Evolutionary conservation across 2,797 vertebrate species (phyloP), one percentile per base, ranked within the genome.

Genomic region (Poeciliopsis presidionis): DNA sequence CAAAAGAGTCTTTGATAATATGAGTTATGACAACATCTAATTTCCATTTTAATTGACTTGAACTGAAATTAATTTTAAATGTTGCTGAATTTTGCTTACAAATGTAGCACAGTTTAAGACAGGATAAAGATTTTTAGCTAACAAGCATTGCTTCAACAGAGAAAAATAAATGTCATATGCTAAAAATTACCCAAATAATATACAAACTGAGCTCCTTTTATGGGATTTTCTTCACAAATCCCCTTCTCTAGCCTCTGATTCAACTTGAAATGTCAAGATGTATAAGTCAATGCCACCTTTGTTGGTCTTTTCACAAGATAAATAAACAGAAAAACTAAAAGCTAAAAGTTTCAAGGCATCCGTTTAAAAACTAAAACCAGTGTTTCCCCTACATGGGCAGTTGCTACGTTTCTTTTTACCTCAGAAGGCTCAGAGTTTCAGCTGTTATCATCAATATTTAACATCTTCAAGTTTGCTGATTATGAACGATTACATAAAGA

Each of bases 331-430:
- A 72, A 30, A 57, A 22, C 57, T 5, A 49, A 49, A n/a, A 61
- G 59, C 65, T 16, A 28, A 74, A 83, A 73, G 41, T 22, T 75
- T 83, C 80, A 82, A 86, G 82, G 83, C 61, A 71, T 90, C 72
- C 57, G 43, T 76, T 85, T 78, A 73, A 77, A 72, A 73, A 78
- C 80, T 51, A 82, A 75, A 46, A 70, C 59, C 70, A 86, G 83
- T 78, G 87, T 85, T 85, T 90, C 73, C 70, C 65, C 33, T 47
- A 78, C 57, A 73, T 3, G 61, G 30, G 33, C 61, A 73, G 4
- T 36, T 53, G 13, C 36, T 22, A 63, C 71, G 11, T 20, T 59
- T 25, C 28, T 63, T 75, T 36, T 33, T 41, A 41, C 47, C 36
- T 18, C 33, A 39, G 8, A 47, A 53, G 7, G 69, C 45, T 63